phyloP scores from a whole-genome alignment of 2,797 vertebrate species.

The Coreius guichenoti region DNA sequence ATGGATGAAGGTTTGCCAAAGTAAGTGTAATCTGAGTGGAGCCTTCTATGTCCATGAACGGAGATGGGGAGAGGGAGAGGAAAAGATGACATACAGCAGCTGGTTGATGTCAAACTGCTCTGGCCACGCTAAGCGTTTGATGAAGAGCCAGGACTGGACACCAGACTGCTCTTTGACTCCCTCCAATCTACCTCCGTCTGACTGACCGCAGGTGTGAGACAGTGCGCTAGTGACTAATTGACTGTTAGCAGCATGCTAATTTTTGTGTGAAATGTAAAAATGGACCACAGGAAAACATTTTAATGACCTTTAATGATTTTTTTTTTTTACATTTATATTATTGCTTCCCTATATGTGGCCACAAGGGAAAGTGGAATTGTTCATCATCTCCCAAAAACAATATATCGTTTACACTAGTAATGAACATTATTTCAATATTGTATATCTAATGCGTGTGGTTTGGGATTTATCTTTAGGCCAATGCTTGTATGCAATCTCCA shows the following conservation, averaged over 20 bases:
- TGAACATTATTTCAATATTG: slow-evolving; percentile 1
- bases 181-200: slow-evolving; percentile 39
- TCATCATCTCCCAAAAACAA: not conserved
- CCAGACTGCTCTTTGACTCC: slow-evolving; percentile 50
- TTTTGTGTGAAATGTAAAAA: not conserved
- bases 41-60: slow-evolving; percentile 26
- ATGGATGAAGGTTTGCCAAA: slow-evolving; percentile 54
- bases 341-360: not conserved
- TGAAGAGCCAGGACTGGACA: slow-evolving; percentile 58
- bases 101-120: slow-evolving; percentile 53
- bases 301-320: not conserved
- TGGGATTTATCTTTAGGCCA: slow-evolving; percentile 9
- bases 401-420: not conserved
- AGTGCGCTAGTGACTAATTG: slow-evolving; percentile 1
- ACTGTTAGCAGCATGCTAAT: slow-evolving; percentile 29
- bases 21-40: slow-evolving; percentile 31
- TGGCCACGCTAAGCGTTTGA: slow-evolving; percentile 57
- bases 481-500: not conserved
- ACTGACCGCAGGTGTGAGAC: slow-evolving; percentile 27
- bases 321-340: not conserved
- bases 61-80: slow-evolving; percentile 39
- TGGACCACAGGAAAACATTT: not conserved
- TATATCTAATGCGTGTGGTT: not conserved
- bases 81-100: slow-evolving; percentile 61
- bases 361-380: not conserved